Evolutionary conservation across 92 coral and sea anemone genomes (phyloP), one percentile per base, ranked within the genome.

Genomic region (Palythoa grandis): DNA sequence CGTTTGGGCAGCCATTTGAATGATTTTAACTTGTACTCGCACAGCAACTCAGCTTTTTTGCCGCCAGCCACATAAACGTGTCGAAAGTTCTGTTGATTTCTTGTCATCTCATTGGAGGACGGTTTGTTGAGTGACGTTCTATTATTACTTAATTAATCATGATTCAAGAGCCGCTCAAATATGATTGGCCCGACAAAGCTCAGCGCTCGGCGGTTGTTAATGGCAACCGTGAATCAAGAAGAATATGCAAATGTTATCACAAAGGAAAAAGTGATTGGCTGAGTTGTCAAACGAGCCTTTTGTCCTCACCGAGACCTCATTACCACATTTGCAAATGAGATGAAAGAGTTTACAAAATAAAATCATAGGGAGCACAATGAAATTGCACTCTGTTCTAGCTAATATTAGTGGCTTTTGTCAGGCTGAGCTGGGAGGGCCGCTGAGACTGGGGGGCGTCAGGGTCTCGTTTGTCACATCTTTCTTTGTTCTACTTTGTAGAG

Each of bases 21-120:
- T 87, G 76, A 82, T 89, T 88, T 90, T 76, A 86, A 92, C 91
- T 84, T 90, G 93, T 78, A 87, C 95, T 86, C 80, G 83, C 74
- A 70, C 86, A 72, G 71, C 87, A 88, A 86, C 96, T 90, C 89
- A 83, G 91, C 92, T 91, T 89, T 94, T 94, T 94, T 94, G 93
- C 95, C 96, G 98, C 98, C 95, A 92, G 98, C 91, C 95, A 89
- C 91, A 90, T 89, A 92, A 95, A 96, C 99, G 99, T 96, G 99
- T 96, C 93, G 89, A 92, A 88, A 91, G 95, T 87, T 91, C 97
- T 96, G 97, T 92, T 90, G 90, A 85, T 86, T 86, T 92, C 70
- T 89, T 91, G 95, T 74, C 88, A 90, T 95, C 95, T 92, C 86
- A 96, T 96, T 96, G 99, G 99, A 82, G 86, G 88, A 88, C 79